Base-by-base conservation (phyloP, 2,113 vertebrate species). In the Tyrannus savana region DNA sequence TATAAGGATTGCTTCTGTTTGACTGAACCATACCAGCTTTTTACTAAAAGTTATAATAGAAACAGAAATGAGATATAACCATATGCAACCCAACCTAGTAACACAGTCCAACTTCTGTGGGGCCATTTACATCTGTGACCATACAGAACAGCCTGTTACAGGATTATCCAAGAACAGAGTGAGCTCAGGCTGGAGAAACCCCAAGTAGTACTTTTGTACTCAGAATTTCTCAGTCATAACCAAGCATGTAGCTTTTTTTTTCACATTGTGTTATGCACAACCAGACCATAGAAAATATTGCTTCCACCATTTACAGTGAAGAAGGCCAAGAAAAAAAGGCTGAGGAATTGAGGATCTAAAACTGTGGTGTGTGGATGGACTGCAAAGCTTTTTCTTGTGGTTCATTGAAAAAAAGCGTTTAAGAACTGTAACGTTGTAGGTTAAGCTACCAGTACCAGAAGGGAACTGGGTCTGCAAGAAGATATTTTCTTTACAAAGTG, bases 401-500 rank as follows among this genome's bases (percentile, higher is more conserved):
- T 94, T 95, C 84, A 58, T 15, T 84, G 58, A 37, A 93, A 89
- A 89, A 93, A 90, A 75, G 19, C 4, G 12, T 63, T 75, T 82
- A 73, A 74, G 75, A 93, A 66, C 71, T 87, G 12, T 76, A 94
- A 75, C 62, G 58, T 12, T 7, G 39, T 69, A 82, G 74, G 76
- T 95, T 89, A 82, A 85, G 58, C 89, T 94, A 91, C 84, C 2
- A 27, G 31, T 84, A 73, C 62, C 9, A 21, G 78, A 95, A 96
- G 39, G 62, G 84, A 95, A 84, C 3, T 5, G 84, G 53, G 84
- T 87, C 89, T 93, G 62, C 2, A 4, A 95, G 89, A 28, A 87
- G 80, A 60, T 96, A 84, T 84, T 95, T 93, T 96, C 73, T 68
- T 95, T 92, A 92, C 67, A 89, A 87, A 93, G 89, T 96, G 89